Percentiles rank a stretch among this genome's conserved stretches.
These are phyloP conservation scores for Galago senegalensis DNA, from an alignment of 2,797 vertebrate genomes.

Conservation along the genomic window DNA sequence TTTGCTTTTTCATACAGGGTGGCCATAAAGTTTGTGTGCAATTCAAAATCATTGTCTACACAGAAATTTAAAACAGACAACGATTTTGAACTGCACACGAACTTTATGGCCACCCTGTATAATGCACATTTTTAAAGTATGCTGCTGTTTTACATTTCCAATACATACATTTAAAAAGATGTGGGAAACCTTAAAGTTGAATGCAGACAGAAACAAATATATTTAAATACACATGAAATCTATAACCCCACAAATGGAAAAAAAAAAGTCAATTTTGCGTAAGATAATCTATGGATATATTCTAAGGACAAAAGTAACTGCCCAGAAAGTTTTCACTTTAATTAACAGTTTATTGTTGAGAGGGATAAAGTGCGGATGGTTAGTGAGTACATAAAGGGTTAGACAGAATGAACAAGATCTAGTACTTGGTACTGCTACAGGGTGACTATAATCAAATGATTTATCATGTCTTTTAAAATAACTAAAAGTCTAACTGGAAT, in stretches of 20 bases:
- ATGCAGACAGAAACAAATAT: constrained; percentile 26
- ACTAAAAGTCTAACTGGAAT: background rate
- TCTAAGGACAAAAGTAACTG: background rate
- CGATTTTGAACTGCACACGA: too few relatives aligned
- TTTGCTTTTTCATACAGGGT: background rate
- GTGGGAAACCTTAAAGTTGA: background rate
- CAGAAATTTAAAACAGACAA: too few relatives aligned
- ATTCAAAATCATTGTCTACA: too few relatives aligned
- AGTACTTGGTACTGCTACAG: background rate
- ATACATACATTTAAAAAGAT: background rate
- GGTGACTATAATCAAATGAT: background rate
- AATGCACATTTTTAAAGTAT: background rate
- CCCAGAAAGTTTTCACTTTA: background rate
- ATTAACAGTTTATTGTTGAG: background rate
- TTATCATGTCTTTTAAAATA: background rate
- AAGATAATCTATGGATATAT: background rate
- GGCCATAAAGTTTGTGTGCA: too few relatives aligned
- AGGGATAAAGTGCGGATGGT: background rate
- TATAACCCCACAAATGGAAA: background rate
- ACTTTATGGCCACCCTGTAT: too few relatives aligned
- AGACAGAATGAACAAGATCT: background rate
- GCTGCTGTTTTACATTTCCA: background rate
- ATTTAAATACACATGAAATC: background rate
- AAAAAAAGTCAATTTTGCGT: background rate
- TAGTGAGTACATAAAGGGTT: background rate